Conservation (phyloP, 2,113 vertebrate species). For the Myrmecobius fasciatus region DNA sequence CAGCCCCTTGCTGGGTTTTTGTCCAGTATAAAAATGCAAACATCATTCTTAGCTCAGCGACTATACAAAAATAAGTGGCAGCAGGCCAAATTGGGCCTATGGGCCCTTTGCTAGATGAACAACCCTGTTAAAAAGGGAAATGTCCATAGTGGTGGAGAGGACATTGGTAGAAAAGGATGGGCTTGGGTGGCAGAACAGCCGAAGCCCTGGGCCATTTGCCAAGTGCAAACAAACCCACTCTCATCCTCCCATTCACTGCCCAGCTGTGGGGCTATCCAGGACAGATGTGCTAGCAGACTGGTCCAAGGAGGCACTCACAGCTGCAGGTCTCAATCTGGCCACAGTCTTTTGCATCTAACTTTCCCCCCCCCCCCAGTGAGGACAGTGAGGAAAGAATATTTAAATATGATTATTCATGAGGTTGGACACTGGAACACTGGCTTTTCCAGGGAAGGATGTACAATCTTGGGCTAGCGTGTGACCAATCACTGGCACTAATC, state of each 20-base stretch:
- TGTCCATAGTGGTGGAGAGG: neutral
- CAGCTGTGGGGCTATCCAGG: neutral
- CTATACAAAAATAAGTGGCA: neutral
- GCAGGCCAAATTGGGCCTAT: neutral
- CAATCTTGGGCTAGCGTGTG: neutral
- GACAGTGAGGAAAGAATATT: neutral
- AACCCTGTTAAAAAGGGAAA: neutral
- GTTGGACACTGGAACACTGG: neutral
- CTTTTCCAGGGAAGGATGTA: neutral
- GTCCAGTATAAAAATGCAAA: neutral
- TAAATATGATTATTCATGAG: neutral
- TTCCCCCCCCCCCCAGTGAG: neutral
- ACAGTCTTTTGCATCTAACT: neutral
- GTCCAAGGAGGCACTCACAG: neutral
- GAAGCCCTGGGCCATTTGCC: neutral
- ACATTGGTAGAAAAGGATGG: neutral
- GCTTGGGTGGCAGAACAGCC: neutral
- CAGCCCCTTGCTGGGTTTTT: too few relatives aligned
- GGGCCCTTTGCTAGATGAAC: neutral
- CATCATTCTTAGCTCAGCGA: neutral
- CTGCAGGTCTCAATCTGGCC: neutral
- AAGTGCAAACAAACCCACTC: neutral
- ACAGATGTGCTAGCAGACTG: neutral
- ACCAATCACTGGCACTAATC: neutral
- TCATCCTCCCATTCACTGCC: neutral